Evolutionary conservation across 2,113 vertebrate species (phyloP).

Genomic region (Lasiurus cinereus): DNA sequence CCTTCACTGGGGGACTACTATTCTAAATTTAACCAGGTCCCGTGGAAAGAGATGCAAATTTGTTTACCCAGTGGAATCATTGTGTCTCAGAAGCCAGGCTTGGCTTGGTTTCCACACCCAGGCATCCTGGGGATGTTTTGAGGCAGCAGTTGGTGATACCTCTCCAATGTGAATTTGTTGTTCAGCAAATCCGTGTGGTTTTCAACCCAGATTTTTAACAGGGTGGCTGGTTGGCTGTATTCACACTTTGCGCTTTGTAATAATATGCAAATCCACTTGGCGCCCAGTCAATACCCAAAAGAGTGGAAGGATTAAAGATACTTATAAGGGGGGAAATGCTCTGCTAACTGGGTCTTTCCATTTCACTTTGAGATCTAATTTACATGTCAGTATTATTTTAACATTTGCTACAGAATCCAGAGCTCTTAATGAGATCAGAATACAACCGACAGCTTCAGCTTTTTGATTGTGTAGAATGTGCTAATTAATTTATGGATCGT

Average conservation of each 20-base stretch:
- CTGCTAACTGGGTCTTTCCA: constrained; percentile 80
- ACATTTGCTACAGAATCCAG: constrained; percentile 78
- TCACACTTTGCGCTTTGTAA: constrained; percentile 84
- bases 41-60: constrained; percentile 63
- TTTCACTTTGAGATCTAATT: constrained; percentile 78
- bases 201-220: constrained; percentile 83
- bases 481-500: constrained; percentile 83
- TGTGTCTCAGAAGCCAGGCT: constrained; percentile 65
- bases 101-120: constrained; percentile 60
- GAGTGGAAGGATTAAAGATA: constrained; percentile 83
- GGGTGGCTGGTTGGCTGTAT: constrained; percentile 80
- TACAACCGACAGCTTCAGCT: constrained; percentile 68
- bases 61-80: constrained; percentile 59
- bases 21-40: constrained; percentile 64
- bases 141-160: constrained; percentile 78
- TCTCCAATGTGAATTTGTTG: constrained; percentile 78
- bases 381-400: constrained; percentile 81
- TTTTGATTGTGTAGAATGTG: constrained; percentile 73
- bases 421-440: constrained; percentile 79
- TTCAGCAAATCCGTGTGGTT: constrained; percentile 79
- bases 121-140: constrained; percentile 67
- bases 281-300: constrained; percentile 76
- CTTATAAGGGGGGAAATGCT: constrained; percentile 73
- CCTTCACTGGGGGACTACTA: constrained; percentile 56
- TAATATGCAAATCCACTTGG: constrained; percentile 84